A percentile compares a stretch with the other conserved stretches of the same genome.
Conservation (phyloP, 2,113 vertebrate species). For the Macrotus californicus region DNA sequence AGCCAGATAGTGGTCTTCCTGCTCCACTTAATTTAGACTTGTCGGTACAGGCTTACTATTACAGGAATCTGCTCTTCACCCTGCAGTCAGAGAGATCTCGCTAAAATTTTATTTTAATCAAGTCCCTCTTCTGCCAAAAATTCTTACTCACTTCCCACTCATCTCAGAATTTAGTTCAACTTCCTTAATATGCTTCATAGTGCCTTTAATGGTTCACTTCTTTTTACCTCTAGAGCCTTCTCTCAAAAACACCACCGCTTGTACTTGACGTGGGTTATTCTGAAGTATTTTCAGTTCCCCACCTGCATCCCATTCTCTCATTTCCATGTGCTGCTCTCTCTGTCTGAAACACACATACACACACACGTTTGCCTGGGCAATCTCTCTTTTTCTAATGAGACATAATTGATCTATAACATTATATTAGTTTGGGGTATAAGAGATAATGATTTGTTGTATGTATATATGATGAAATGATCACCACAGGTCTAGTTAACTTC, state of each 20-base stretch:
- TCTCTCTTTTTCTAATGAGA: not conserved
- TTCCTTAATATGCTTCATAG: not conserved
- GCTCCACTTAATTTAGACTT: not conserved
- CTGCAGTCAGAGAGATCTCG: not conserved
- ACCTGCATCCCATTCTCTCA: not conserved
- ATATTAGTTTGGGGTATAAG: not conserved
- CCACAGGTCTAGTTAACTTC: not conserved
- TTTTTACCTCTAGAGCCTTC: not conserved
- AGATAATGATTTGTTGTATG: not conserved
- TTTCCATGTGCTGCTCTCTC: not conserved
- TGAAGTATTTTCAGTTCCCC: not conserved
- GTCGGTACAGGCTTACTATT: not conserved
- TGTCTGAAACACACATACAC: not conserved
- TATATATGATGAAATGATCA: not conserved
- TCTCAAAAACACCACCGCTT: not conserved
- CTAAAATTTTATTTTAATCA: not conserved
- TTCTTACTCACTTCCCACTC: not conserved
- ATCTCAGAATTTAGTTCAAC: not conserved
- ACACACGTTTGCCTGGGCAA: not conserved
- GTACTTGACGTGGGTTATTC: not conserved
- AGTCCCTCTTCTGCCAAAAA: conserved; percentile 10
- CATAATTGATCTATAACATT: not conserved
- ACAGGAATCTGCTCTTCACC: not conserved
- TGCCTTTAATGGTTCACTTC: not conserved
- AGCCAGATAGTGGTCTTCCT: not conserved